Base-by-base conservation (phyloP, 2,888 invertebrate genomes). In the Drosophila trichaetosa region DNA sequence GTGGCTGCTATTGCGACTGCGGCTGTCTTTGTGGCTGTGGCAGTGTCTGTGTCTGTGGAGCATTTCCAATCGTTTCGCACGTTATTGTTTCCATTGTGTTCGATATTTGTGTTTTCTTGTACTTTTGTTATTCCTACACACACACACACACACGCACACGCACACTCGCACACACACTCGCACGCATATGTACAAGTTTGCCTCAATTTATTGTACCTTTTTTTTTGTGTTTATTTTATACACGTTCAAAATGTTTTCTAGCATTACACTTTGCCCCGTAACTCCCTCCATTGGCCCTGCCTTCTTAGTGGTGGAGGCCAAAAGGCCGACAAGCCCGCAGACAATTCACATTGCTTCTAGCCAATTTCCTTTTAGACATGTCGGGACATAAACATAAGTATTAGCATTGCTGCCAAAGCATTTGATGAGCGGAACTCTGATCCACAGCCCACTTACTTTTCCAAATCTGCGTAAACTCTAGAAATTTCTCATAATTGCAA, bases 11-110 rank as follows among this genome's bases (percentile, higher is more conserved):
- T 24, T 24, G 56, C 56, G 54, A 52, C 80, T 34, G 34, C 33
- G 52, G 24, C 69, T 38, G 57, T 13, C 51, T 21, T 63, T 34
- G 56, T 29, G 40, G 53, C 56, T 40, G 56, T 13, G 58, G 40
- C 54, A 16, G 42, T 27, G n/a, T 18, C 57, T 67, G 76, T 67
- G 77, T 66, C 73, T 81, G 87, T 74, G 77, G 80, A 85, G 88
- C 86, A 78, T 90, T 83, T 90, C 87, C 90, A 90, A 86, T 90
- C 87, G 89, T 79, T 87, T 87, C 90, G 86, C 87, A 87, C 89
- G 79, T 88, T 87, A 86, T 90, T 90, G 87, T 90, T 88, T 88
- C 90, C 90, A 88, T 88, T 87, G 89, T 88, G 87, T 90, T 90
- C 90, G 90, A 82, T 87, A 86, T 86, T 90, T 86, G 90, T 85